Conservation (phyloP, 2,113 vertebrate species). For the Barnardius zonarius region DNA sequence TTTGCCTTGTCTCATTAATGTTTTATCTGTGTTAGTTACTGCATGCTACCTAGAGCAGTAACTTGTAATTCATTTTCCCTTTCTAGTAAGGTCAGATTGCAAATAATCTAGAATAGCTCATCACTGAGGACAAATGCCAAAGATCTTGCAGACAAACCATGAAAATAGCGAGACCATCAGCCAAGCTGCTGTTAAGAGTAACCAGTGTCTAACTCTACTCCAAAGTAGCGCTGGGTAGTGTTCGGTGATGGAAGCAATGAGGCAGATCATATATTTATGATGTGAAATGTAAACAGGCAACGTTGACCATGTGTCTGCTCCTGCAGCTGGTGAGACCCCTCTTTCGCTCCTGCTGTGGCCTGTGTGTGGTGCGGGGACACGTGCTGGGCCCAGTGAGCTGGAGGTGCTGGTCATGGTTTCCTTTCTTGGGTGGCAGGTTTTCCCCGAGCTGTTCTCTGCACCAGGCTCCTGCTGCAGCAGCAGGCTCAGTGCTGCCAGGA, state of each 20-base stretch:
- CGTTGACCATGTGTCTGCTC: fast-evolving
- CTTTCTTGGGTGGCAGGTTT: not conserved
- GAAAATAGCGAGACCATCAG: not conserved
- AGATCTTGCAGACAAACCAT: not conserved
- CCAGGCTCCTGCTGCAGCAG: not conserved
- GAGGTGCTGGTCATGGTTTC: not conserved
- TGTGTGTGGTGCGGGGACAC: not conserved
- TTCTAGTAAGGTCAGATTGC: not conserved
- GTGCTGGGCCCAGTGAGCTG: not conserved
- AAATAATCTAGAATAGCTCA: not conserved
- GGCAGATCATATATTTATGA: not conserved
- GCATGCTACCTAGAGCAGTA: not conserved
- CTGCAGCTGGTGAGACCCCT: not conserved
- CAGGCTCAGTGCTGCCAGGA: not conserved
- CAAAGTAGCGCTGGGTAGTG: fast-evolving
- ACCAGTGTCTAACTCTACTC: not conserved
- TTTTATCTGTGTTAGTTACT: not conserved
- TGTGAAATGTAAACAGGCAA: not conserved
- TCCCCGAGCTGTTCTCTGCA: not conserved
- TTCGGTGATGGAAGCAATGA: not conserved
- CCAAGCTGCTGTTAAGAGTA: not conserved
- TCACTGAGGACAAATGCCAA: not conserved
- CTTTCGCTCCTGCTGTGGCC: fast-evolving
- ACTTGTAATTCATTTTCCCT: not conserved
- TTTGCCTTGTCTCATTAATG: not conserved